Conservation (phyloP, 2,113 vertebrate genomes). For the Capreolus pygargus region DNA sequence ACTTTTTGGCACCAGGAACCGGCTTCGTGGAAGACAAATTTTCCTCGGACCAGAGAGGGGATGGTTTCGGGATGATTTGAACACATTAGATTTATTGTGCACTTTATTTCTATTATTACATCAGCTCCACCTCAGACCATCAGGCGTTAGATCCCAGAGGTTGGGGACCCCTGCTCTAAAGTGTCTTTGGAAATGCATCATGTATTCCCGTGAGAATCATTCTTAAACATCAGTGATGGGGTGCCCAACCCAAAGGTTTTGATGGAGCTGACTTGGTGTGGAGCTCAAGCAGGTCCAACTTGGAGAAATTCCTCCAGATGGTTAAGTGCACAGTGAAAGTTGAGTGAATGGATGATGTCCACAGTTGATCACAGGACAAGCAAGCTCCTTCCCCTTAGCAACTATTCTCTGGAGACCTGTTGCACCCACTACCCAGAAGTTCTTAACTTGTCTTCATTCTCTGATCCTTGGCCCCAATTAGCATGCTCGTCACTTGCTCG, state of each 20-base stretch:
- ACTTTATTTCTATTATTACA: not conserved
- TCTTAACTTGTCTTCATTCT: fast-evolving
- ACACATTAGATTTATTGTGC: not conserved
- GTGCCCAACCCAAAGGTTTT: not conserved
- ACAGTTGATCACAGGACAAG: too few species aligned
- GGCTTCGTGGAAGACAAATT: not conserved
- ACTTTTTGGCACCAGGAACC: not conserved
- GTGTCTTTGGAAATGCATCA: not conserved
- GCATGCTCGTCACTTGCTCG: too few species aligned
- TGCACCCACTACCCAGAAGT: not conserved
- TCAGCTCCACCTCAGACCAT: not conserved
- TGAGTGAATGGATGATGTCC: not conserved
- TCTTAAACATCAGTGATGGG: too few species aligned
- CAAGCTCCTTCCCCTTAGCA: fast-evolving
- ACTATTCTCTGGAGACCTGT: not conserved
- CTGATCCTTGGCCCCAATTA: not conserved
- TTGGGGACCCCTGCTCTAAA: not conserved
- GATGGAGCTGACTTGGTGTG: not conserved
- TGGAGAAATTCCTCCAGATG: not conserved
- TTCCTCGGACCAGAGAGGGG: not conserved
- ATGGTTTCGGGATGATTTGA: not conserved
- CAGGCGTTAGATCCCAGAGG: not conserved
- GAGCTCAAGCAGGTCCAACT: not conserved
- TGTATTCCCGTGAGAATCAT: too few species aligned
- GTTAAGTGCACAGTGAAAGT: fast-evolving